Conservation (phyloP, 2,888 invertebrate genomes). For the Sarcophaga carnaria region DNA sequence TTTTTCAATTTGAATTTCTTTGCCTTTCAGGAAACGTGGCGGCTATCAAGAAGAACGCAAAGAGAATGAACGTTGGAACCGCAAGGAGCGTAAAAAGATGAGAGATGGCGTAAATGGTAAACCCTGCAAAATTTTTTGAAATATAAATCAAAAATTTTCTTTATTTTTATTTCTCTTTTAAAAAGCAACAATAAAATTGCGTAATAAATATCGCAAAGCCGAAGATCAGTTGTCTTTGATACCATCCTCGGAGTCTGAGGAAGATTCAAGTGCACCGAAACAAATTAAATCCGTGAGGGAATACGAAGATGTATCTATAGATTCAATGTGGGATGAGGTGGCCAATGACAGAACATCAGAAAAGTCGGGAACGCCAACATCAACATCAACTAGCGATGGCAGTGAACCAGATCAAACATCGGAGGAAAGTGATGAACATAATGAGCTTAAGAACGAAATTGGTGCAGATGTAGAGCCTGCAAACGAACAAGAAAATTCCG, state of each 20-base stretch:
- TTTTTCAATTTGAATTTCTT: slow-evolving; percentile 8
- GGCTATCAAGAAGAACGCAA: slow-evolving; percentile 80
- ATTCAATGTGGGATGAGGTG: slow-evolving; percentile 71
- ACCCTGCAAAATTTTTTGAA: neutral
- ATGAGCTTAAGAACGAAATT: neutral
- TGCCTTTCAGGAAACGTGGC: slow-evolving; percentile 78
- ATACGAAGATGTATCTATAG: slow-evolving; percentile 53
- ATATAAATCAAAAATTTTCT: no score
- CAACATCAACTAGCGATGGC: no score
- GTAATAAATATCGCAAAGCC: slow-evolving; percentile 74
- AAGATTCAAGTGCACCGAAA: slow-evolving; percentile 53
- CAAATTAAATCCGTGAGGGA: neutral
- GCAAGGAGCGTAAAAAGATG: slow-evolving; percentile 78
- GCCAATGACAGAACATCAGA: slow-evolving; percentile 60
- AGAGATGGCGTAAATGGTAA: slow-evolving; percentile 80
- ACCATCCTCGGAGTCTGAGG: slow-evolving; percentile 78
- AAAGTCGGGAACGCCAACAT: neutral
- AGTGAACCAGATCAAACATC: no score
- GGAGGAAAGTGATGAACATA: no score
- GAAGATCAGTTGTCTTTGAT: slow-evolving; percentile 74
- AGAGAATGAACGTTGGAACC: slow-evolving; percentile 79
- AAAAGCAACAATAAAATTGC: slow-evolving; percentile 77
- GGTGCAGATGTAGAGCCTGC: neutral
- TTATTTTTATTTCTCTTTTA: neutral
- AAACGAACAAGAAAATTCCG: slow-evolving; percentile 61